phyloP scores from a whole-genome alignment of 37 sponge, comb jelly and placozoan genomes.

The Ianthella basta region DNA sequence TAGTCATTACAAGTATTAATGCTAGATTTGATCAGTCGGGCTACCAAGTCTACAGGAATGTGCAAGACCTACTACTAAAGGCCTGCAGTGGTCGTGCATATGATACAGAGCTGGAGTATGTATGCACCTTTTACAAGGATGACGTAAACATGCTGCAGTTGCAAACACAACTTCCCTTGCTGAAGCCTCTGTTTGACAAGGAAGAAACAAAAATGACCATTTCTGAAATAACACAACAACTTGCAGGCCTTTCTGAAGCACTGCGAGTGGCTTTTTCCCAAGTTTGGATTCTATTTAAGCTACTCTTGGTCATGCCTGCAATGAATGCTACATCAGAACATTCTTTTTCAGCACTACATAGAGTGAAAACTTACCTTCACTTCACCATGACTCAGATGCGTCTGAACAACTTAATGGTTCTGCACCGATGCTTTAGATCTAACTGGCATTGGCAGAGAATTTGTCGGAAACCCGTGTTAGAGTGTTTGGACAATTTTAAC shows the following conservation, averaged over 20 bases:
- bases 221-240: neutral
- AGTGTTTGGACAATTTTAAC: no score
- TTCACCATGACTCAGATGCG: slow-evolving; percentile 33
- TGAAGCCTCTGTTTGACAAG: neutral
- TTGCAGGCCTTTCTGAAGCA: neutral
- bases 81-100: slow-evolving; percentile 18
- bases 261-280: slow-evolving; percentile 25
- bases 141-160: neutral
- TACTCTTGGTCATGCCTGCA: no score
- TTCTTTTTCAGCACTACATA: slow-evolving; percentile 33
- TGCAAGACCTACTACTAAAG: slow-evolving; percentile 17
- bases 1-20: slow-evolving; percentile 14
- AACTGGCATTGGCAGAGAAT: no score
- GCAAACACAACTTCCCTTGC: slow-evolving; percentile 22
- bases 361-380: slow-evolving; percentile 37
- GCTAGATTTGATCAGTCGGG: slow-evolving; percentile 33
- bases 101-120: slow-evolving; percentile 17
- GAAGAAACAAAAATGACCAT: neutral
- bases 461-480: no score
- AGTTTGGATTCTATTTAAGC: slow-evolving; percentile 26
- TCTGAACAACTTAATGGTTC: slow-evolving; percentile 32
- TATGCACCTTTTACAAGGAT: slow-evolving; percentile 10
- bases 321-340: slow-evolving; percentile 31
- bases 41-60: slow-evolving; percentile 37
- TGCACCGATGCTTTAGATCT: no score